Evolutionary conservation across 2,888 invertebrate species (phyloP).

Genomic region (Synergus itoensis): DNA sequence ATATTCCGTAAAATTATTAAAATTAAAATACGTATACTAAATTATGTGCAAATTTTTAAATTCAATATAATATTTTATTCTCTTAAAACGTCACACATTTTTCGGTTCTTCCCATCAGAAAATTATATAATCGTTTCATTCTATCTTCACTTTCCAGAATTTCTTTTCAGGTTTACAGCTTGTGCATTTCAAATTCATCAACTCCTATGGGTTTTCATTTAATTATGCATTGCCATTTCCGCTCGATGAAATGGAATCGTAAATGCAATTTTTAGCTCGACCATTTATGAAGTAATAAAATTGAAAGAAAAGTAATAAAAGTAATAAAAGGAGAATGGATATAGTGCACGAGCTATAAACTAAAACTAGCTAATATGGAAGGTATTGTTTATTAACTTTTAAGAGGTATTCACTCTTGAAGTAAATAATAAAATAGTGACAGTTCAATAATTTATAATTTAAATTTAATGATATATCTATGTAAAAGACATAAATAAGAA

Average conservation of each 20-base stretch:
- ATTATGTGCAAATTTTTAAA: neutral
- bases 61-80: neutral
- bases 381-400: neutral
- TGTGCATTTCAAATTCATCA: neutral
- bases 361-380: neutral
- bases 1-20: too few species aligned
- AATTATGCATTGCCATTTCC: neutral
- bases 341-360: neutral
- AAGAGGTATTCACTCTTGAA: neutral
- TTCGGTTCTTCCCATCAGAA: neutral
- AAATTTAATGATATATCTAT: too few species aligned
- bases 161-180: neutral
- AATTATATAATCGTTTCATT: neutral
- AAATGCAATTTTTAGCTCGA: neutral
- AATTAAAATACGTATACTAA: neutral
- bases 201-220: neutral
- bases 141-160: neutral
- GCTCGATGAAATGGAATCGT: neutral
- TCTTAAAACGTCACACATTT: neutral
- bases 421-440: too few species aligned
- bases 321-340: neutral
- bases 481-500: neutral
- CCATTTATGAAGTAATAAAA: conserved; percentile 9
- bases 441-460: too few species aligned
- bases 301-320: conserved; percentile 7